Conservation (phyloP, 2,888 invertebrate species). For the Gisinianus flammeolus region DNA sequence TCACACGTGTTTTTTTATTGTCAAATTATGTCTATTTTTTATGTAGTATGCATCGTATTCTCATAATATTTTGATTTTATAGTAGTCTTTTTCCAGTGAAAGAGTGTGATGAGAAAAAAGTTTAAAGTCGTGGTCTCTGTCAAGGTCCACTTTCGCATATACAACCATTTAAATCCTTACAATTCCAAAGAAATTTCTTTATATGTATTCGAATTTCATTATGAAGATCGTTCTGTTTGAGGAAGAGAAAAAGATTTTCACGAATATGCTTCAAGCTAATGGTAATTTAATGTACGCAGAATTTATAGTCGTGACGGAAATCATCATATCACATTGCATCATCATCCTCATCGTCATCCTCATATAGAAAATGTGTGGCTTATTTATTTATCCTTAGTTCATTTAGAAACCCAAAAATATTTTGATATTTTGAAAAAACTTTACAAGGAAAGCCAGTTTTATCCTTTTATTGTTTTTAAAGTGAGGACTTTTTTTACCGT, state of each 20-base stretch:
- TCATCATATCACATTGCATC: slow-evolving; percentile 26
- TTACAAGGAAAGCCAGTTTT: slow-evolving; percentile 27
- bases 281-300: slow-evolving; percentile 20
- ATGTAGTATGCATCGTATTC: no score
- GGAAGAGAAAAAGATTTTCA: no score
- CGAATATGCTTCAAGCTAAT: no score
- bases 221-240: neutral
- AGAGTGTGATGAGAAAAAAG: neutral
- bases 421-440: no score
- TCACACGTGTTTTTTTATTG: no score
- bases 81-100: no score
- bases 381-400: slow-evolving; percentile 7
- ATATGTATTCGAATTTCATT: neutral
- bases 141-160: neutral
- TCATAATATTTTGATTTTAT: no score
- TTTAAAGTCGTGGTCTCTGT: slow-evolving; percentile 3
- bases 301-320: slow-evolving; percentile 31
- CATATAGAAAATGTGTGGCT: no score
- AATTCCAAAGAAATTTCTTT: neutral
- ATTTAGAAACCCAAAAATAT: no score
- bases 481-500: neutral
- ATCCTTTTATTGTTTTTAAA: neutral
- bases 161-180: no score
- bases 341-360: neutral
- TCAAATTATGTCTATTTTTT: no score